phyloP scores from a whole-genome alignment of 2,113 vertebrate species.

The Podiceps cristatus region DNA sequence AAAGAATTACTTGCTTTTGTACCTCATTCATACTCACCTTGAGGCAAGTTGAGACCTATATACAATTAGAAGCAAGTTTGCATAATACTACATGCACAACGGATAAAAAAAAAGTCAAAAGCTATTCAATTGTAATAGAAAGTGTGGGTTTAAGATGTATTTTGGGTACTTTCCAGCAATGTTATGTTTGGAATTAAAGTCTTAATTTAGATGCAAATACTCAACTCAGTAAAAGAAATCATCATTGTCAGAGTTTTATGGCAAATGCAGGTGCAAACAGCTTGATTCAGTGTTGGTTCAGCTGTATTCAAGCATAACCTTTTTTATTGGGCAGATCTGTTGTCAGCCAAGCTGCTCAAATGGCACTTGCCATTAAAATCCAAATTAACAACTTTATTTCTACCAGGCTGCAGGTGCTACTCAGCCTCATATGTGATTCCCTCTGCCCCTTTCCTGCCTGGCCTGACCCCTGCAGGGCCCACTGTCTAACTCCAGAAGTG shows the following conservation, averaged over 20 bases:
- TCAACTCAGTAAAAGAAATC: not conserved
- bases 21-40: not conserved
- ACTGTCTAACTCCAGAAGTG: not conserved
- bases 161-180: not conserved
- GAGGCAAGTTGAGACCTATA: not conserved
- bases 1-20: not conserved
- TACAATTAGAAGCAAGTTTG: not conserved
- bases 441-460: not conserved
- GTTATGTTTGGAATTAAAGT: not conserved
- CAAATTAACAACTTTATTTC: not conserved
- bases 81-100: too few relatives aligned
- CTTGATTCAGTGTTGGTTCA: not conserved
- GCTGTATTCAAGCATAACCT: not conserved
- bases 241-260: not conserved
- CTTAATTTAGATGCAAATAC: not conserved
- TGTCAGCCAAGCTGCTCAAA: not conserved
- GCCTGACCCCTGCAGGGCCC: not conserved
- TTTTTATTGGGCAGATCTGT: not conserved
- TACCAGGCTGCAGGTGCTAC: not conserved
- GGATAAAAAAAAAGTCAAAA: not conserved
- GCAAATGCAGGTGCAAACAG: not conserved
- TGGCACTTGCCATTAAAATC: not conserved
- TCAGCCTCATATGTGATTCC: not conserved
- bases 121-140: not conserved
- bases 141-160: rapidly evolving